Evolutionary conservation across 2,797 vertebrate genomes (phyloP), one percentile per base, ranked within the genome.

Genomic region (Danio aesculapii): DNA sequence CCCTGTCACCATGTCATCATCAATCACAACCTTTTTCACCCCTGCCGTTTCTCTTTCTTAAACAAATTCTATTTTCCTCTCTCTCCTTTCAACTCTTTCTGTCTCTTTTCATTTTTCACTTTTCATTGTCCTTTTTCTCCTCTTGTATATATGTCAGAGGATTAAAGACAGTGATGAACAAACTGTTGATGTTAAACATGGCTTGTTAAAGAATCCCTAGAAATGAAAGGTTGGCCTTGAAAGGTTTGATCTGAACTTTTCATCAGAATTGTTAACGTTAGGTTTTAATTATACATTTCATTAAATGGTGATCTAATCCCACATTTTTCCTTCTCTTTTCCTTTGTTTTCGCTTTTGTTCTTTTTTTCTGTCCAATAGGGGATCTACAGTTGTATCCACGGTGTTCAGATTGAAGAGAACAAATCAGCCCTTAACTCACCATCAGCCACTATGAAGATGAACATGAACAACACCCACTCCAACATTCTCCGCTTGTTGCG

Each of bases 381-480:
- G 81, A 99, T 99, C 93, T 99, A 97, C 94, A 99, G 98, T 93
- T 99, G 98, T 91, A 99, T 99, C 91, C 98, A 99, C 0, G 98
- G 98, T 0, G 97, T 99, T 79, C 96, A 98, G 70, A 99, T 99
- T 0, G 98, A 99, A 90, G 98, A 99, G 88, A 97, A 96, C 84
- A 98, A 98, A 82, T 99, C 98, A 0, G 93, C 94, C 82, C 96
- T 96, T 92, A 97, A 98, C 78, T 99, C 98, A 6, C 98, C 98
- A 16, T 98, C 98, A 0, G 95, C 97, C 0, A 98, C 97, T 84
- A 99, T 99, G 95, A 99, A 99, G 92, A 98, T 97, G 5, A 99
- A 98, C 90, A 99, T 99, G 97, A 99, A 98, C 94, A 98, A 99
- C 93, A 99, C 98, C 13, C 98, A 99, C 92, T 99, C 98, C 88